phyloP scores from a whole-genome alignment of 2,797 vertebrate genomes.

The Diglossa cyanea region DNA sequence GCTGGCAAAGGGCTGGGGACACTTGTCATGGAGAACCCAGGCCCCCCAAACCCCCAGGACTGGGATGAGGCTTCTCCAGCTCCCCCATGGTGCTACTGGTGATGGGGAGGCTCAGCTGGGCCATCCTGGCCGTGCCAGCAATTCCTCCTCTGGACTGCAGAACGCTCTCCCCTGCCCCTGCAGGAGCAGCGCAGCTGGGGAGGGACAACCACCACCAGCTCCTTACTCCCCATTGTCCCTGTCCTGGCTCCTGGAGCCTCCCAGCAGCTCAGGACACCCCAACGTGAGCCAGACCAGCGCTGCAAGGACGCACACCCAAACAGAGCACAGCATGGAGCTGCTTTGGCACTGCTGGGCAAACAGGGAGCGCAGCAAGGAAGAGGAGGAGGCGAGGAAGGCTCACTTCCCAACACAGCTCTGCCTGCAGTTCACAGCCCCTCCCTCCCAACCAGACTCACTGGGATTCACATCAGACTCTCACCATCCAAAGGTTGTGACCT shows the following conservation, averaged over 20 bases:
- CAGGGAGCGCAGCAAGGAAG: not conserved
- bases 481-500: not conserved
- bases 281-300: not conserved
- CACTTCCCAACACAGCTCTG: not conserved
- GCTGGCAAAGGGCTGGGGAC: not conserved
- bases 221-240: rapidly evolving
- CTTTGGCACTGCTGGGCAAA: not conserved
- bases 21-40: rapidly evolving
- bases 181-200: not conserved
- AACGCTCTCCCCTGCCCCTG: not conserved
- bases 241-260: not conserved
- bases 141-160: not conserved
- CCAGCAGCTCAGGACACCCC: not conserved
- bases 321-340: rapidly evolving
- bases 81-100: not conserved
- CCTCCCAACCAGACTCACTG: not conserved
- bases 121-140: not conserved
- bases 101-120: not conserved
- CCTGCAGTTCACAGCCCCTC: not conserved
- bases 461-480: rapidly evolving
- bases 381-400: not conserved
- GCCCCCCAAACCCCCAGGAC: not conserved
- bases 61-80: not conserved
- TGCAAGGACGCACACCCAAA: not conserved
- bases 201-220: not conserved